Percentiles rank a stretch among this genome's conserved stretches.
These are phyloP conservation scores for Meloidogyne floridensis DNA, from an alignment of 1,140 invertebrate species.

Conservation along the genomic window DNA sequence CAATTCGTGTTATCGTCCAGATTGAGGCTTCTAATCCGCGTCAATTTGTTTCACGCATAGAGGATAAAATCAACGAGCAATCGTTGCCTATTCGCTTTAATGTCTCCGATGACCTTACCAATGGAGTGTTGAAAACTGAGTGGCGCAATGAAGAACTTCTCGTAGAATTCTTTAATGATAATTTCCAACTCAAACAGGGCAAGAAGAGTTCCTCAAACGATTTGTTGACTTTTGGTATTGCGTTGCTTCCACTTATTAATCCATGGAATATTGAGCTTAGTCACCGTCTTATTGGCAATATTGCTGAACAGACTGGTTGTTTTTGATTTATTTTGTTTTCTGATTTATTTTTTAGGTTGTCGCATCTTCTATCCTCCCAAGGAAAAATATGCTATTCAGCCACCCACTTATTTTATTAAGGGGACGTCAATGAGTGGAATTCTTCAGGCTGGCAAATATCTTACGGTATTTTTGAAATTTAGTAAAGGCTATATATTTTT, in stretches of 20 bases:
- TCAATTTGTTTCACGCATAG: constrained; percentile 21
- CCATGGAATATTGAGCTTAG: constrained; percentile 37
- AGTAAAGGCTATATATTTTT: background rate
- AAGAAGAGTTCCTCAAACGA: background rate
- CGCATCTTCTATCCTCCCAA: constrained; percentile 38
- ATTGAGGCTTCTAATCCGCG: constrained; percentile 8
- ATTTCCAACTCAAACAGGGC: background rate
- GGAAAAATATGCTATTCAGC: constrained; percentile 33
- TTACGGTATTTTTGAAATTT: constrained; percentile 20
- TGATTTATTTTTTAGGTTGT: constrained; percentile 17
- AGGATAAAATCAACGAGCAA: constrained; percentile 29
- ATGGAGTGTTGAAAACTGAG: constrained; percentile 37
- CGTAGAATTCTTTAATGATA: constrained; percentile 34
- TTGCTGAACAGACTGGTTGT: constrained; percentile 29
- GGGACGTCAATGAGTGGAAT: constrained; percentile 21
- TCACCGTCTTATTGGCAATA: constrained; percentile 24
- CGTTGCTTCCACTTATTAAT: constrained; percentile 38
- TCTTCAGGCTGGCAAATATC: constrained; percentile 34
- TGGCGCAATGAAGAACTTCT: constrained; percentile 38
- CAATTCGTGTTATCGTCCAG: constrained; percentile 28
- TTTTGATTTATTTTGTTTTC: background rate
- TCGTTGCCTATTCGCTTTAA: constrained; percentile 35
- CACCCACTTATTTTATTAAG: constrained; percentile 40
- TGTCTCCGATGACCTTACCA: constrained; percentile 30
- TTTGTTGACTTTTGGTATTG: constrained; percentile 31